These are phyloP conservation scores for Babyrousa celebensis DNA, from an alignment of 2,797 vertebrate species.

Conservation along the genomic window DNA sequence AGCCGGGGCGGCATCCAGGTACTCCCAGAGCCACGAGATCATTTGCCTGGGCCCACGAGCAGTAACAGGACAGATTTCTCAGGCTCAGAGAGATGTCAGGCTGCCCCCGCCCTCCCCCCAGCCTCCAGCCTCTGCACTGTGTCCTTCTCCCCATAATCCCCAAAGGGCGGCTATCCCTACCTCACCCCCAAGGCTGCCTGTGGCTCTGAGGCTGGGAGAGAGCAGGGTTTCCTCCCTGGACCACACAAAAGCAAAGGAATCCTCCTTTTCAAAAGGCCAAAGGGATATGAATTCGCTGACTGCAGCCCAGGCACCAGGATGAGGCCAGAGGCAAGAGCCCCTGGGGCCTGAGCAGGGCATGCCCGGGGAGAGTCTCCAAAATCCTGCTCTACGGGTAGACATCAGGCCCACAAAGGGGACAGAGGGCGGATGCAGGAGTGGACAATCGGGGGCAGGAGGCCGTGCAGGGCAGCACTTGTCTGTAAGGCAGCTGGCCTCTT, in stretches of 20 bases:
- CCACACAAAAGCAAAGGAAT: not conserved
- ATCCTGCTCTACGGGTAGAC: not conserved
- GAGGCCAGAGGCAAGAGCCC: not conserved
- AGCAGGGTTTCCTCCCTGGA: not conserved
- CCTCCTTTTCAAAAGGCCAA: slow-evolving; percentile 18
- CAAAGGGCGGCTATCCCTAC: not conserved
- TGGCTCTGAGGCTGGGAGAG: not conserved
- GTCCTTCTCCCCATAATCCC: not conserved
- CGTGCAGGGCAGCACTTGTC: too few species aligned
- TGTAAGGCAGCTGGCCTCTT: not conserved
- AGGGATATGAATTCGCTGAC: not conserved
- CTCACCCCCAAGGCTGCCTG: not conserved
- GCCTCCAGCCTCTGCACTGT: not conserved
- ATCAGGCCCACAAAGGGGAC: not conserved
- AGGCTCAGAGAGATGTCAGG: not conserved
- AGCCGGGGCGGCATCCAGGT: not conserved
- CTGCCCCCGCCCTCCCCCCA: too few species aligned
- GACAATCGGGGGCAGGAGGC: not conserved
- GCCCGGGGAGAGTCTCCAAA: not conserved
- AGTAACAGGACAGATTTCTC: not conserved
- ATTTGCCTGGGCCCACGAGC: not conserved
- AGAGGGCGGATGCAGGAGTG: not conserved
- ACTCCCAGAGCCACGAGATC: not conserved
- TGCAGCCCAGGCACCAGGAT: not conserved
- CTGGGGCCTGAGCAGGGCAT: not conserved